These are phyloP conservation scores for Alces alces DNA, from an alignment of 2,113 vertebrate genomes.

Conservation along the genomic window DNA sequence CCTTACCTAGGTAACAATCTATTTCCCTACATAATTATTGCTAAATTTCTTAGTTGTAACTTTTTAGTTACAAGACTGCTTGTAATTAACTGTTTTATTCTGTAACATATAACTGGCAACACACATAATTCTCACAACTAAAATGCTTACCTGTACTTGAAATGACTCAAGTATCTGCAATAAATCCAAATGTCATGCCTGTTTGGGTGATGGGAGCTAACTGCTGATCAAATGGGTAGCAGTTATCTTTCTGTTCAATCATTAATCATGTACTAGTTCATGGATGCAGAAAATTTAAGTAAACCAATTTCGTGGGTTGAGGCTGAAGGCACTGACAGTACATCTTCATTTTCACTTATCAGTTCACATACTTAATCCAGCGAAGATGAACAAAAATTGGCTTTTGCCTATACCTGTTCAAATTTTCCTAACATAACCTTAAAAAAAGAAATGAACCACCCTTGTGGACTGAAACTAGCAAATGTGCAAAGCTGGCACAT, in stretches of 20 bases:
- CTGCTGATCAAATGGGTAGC: background rate
- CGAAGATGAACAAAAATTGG: background rate
- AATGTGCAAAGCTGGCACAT: background rate
- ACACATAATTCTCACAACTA: background rate
- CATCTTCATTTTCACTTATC: background rate
- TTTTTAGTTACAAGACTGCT: background rate
- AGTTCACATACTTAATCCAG: background rate
- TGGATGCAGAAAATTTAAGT: background rate
- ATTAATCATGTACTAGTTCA: no score
- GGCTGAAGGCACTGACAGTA: background rate
- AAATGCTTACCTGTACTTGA: conserved; percentile 12
- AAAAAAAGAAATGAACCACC: background rate
- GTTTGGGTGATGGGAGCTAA: background rate
- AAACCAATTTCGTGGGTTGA: background rate
- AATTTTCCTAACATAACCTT: background rate
- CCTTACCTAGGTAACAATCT: background rate
- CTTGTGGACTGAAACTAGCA: background rate
- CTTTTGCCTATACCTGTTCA: background rate
- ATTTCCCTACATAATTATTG: background rate
- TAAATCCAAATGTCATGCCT: background rate
- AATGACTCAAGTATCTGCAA: background rate
- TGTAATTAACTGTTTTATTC: background rate
- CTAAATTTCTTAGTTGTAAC: background rate
- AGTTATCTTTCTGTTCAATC: background rate
- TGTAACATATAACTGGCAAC: background rate